Evolutionary conservation across 2,888 invertebrate genomes (phyloP).

Genomic region (Slavum lentiscoides): DNA sequence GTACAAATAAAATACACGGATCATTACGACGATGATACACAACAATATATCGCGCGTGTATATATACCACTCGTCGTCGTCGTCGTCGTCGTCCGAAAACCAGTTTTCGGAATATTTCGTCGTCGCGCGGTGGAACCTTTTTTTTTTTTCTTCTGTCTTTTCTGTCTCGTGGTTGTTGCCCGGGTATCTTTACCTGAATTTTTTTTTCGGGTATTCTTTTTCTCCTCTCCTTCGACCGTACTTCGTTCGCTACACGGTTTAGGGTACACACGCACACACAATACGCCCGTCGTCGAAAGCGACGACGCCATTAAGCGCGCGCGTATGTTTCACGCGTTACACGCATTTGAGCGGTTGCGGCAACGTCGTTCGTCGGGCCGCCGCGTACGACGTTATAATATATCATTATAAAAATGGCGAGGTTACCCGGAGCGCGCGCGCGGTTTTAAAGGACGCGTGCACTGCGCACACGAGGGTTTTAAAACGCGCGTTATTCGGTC

Average conservation of each 20-base stretch:
- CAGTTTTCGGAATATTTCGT: conserved; percentile 45
- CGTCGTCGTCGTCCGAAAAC: conserved; percentile 40
- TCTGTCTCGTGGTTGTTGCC: neutral
- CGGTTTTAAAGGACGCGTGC: neutral
- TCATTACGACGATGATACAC: neutral
- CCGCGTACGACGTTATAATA: no score
- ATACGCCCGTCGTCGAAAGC: neutral
- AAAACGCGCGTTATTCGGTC: neutral
- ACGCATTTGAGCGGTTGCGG: neutral
- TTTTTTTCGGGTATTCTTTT: no score
- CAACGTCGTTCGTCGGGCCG: neutral
- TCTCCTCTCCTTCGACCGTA: neutral
- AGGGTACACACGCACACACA: neutral
- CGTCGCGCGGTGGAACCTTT: conserved; percentile 24
- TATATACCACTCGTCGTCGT: no score
- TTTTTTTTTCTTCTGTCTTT: conserved; percentile 12
- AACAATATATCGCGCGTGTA: conserved; percentile 7
- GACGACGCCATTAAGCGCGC: conserved; percentile 9
- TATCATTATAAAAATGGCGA: conserved; percentile 7
- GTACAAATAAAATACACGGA: neutral
- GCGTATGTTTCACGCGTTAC: neutral
- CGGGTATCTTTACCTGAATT: conserved; percentile 23
- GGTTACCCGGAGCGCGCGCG: conserved; percentile 4
- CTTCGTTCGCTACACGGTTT: no score
- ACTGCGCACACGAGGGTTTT: conserved; percentile 6